phyloP scores from a whole-genome alignment of 2,797 vertebrate species.

The Kryptolebias ocellatus region DNA sequence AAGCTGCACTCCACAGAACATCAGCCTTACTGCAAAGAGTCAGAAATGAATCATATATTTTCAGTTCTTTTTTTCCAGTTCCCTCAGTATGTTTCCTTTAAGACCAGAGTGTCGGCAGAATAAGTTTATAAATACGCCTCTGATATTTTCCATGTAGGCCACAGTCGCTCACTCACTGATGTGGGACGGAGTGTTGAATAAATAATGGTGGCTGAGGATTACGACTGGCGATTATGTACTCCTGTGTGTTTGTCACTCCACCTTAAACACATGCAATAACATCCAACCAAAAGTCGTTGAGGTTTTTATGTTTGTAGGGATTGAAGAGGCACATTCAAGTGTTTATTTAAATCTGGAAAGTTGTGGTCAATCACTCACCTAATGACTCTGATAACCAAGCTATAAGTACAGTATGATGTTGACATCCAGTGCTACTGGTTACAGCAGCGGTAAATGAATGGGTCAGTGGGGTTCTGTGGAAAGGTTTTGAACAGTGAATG shows the following conservation, averaged over 20 bases:
- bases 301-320: conserved; percentile 4
- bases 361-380: conserved; percentile 14
- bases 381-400: conserved; percentile 13
- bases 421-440: too few species aligned
- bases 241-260: conserved; percentile 22
- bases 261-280: conserved; percentile 32
- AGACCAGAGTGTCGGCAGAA: conserved; percentile 43
- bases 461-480: too few species aligned
- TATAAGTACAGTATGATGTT: background rate
- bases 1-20: conserved; percentile 7
- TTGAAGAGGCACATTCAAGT: conserved; percentile 8
- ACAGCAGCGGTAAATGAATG: too few species aligned
- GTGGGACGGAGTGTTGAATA: conserved; percentile 77
- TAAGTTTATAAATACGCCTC: conserved; percentile 70
- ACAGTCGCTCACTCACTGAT: conserved; percentile 65
- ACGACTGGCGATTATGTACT: conserved; percentile 60
- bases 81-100: conserved; percentile 28
- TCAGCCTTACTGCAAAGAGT: conserved; percentile 5
- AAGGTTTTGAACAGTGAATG: too few species aligned
- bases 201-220: conserved; percentile 77
- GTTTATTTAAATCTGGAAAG: conserved; percentile 51
- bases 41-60: conserved; percentile 22
- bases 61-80: conserved; percentile 10
- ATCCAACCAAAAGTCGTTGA: conserved; percentile 13
- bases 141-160: conserved; percentile 73